Evolutionary conservation across 2,113 vertebrate species (phyloP).

Genomic region (Apodemus speciosus): DNA sequence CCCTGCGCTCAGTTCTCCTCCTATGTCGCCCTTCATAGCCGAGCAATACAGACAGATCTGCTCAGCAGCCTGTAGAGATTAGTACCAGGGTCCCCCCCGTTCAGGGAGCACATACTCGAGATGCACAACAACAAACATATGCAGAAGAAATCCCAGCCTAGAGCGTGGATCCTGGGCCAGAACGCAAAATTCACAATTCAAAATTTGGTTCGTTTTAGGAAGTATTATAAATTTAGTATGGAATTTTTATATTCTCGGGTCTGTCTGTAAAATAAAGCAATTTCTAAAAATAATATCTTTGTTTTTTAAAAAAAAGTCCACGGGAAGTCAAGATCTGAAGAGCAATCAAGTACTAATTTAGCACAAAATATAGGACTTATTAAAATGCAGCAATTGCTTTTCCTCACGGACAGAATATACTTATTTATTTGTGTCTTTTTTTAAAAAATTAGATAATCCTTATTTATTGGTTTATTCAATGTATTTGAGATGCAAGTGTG

Average conservation of each 20-base stretch:
- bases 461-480: not conserved
- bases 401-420: not conserved
- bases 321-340: not conserved
- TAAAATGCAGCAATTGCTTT: not conserved
- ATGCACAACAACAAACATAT: fast-evolving
- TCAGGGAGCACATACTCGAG: fast-evolving
- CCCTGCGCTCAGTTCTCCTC: no score
- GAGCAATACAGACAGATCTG: not conserved
- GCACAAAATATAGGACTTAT: not conserved
- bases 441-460: not conserved
- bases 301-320: not conserved
- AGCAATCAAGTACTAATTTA: not conserved
- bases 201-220: fast-evolving
- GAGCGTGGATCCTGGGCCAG: fast-evolving
- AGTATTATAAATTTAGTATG: not conserved
- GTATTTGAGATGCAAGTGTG: no score
- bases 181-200: no score
- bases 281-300: not conserved
- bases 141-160: not conserved
- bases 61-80: not conserved
- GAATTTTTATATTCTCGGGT: not conserved
- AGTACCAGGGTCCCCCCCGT: fast-evolving
- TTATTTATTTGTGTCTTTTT: not conserved
- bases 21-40: not conserved
- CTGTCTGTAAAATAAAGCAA: no score